A percentile compares a stretch with the other conserved stretches of the same genome.
Conservation (phyloP, 2,888 invertebrate species). For the Morinoia aosen region DNA sequence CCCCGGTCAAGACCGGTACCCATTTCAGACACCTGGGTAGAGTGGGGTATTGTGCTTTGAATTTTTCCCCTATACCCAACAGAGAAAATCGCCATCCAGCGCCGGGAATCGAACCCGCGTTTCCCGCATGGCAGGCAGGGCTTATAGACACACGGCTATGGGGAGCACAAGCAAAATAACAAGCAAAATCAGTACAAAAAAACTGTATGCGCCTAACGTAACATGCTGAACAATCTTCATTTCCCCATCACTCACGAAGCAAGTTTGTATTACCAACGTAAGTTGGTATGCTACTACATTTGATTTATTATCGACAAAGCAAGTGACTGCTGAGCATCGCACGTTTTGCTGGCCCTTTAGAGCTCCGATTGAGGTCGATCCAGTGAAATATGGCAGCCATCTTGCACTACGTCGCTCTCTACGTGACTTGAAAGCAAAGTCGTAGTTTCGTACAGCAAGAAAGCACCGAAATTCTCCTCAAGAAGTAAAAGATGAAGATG, state of each 20-base stretch:
- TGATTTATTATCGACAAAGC: neutral
- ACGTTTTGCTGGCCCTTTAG: neutral
- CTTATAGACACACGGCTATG: too few relatives aligned
- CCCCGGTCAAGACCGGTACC: too few relatives aligned
- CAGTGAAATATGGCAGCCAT: neutral
- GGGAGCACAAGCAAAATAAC: too few relatives aligned
- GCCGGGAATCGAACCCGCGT: too few relatives aligned
- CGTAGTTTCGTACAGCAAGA: neutral
- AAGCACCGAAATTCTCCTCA: neutral
- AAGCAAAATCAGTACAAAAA: too few relatives aligned
- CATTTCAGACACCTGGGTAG: too few relatives aligned
- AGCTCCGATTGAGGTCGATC: constrained; percentile 21
- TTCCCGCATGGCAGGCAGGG: too few relatives aligned
- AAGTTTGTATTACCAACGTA: neutral
- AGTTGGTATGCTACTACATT: neutral
- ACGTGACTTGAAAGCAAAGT: neutral
- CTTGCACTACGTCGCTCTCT: neutral
- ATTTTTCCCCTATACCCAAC: too few relatives aligned
- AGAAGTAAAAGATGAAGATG: constrained; percentile 3
- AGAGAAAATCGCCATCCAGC: too few relatives aligned
- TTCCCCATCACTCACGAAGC: neutral
- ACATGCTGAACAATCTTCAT: neutral
- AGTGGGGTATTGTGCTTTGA: too few relatives aligned
- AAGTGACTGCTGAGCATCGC: constrained; percentile 4
- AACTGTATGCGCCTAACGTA: too few relatives aligned